A percentile compares a stretch with the other conserved stretches of the same genome.
Conservation (phyloP, 37 sponge, comb jelly and placozoan genomes). For the Tethya wilhelma region DNA sequence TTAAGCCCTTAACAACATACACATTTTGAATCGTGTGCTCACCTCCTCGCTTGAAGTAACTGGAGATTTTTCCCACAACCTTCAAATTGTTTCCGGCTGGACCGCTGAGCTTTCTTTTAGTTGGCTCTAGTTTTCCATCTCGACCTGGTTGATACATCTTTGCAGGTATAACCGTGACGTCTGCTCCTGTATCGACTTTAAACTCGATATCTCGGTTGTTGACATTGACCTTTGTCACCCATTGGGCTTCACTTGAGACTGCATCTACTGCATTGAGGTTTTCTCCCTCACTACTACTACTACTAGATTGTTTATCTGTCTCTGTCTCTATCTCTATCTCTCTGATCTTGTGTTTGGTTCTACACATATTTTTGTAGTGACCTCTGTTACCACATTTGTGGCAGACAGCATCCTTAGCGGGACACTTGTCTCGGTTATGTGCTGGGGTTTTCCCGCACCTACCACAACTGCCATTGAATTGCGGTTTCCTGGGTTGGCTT, state of each 20-base stretch:
- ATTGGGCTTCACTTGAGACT: background rate
- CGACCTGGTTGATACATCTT: background rate
- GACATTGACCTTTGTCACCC: background rate
- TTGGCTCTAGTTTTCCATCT: background rate
- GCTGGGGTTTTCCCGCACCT: background rate
- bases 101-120: background rate
- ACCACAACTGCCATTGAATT: background rate
- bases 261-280: constrained; percentile 1
- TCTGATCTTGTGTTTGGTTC: background rate
- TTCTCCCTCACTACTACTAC: background rate
- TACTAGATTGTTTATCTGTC: background rate
- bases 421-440: background rate
- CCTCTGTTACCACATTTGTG: background rate
- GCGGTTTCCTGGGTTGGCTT: background rate
- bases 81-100: background rate
- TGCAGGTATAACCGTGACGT: constrained; percentile 18
- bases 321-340: background rate
- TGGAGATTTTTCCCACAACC: background rate
- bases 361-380: background rate
- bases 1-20: constrained; percentile 7
- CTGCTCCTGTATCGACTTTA: constrained; percentile 12
- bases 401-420: background rate
- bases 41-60: background rate
- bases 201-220: constrained; percentile 4
- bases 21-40: background rate